Conservation (phyloP, 2,113 vertebrate species). For the Rallus limicola region DNA sequence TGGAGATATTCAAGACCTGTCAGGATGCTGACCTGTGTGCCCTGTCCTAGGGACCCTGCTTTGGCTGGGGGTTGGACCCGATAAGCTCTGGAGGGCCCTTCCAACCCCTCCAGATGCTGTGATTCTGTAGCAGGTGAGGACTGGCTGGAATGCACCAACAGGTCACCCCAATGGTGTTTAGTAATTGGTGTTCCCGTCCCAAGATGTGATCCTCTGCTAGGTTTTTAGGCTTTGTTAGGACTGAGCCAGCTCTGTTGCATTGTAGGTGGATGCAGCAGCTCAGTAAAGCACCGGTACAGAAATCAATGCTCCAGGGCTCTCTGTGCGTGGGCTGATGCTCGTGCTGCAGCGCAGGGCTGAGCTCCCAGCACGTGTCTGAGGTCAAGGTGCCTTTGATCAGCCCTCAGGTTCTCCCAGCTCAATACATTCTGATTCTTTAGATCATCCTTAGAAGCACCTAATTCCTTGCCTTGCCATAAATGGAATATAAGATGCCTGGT, state of each 20-base stretch:
- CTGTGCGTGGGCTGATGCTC: fast-evolving
- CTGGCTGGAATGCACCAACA: neutral
- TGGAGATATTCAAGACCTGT: too few relatives aligned
- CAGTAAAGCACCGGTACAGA: neutral
- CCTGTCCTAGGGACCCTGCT: too few relatives aligned
- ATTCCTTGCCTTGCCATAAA: neutral
- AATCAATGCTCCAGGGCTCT: neutral
- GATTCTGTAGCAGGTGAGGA: neutral
- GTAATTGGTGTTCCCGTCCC: neutral
- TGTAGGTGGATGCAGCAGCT: neutral
- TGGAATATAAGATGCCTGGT: neutral
- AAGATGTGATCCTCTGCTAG: neutral
- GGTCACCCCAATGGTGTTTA: neutral
- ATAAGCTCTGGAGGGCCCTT: too few relatives aligned
- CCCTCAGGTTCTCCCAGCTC: neutral
- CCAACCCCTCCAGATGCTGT: too few relatives aligned
- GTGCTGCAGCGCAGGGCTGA: neutral
- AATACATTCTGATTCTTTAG: neutral
- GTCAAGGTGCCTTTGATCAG: neutral
- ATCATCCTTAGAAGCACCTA: neutral
- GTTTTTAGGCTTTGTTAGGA: neutral
- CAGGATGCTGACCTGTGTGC: too few relatives aligned
- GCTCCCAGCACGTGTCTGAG: fast-evolving
- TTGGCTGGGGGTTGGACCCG: too few relatives aligned
- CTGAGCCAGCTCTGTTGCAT: fast-evolving